Conservation (phyloP, 2,888 invertebrate genomes). For the Monopis laevigella region DNA sequence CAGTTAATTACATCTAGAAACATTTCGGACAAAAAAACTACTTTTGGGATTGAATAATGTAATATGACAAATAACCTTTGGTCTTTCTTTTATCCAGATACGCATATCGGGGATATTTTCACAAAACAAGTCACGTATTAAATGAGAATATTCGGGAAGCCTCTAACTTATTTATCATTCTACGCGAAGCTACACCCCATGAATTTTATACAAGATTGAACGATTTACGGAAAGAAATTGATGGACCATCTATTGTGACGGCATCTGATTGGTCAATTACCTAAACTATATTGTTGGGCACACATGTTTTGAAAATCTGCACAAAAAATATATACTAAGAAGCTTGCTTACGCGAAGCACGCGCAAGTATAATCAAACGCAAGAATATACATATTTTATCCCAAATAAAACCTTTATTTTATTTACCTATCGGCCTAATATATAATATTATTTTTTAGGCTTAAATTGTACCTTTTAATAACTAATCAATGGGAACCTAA, state of each 20-base stretch:
- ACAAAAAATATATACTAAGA: background rate
- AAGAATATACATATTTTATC: too few relatives aligned
- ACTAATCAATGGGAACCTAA: too few relatives aligned
- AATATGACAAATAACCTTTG: conserved; percentile 49
- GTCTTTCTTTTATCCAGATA: conserved; percentile 47
- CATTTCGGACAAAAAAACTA: too few relatives aligned
- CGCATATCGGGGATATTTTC: conserved; percentile 56
- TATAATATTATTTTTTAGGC: too few relatives aligned
- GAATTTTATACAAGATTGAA: conserved; percentile 68
- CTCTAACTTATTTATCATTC: conserved; percentile 66
- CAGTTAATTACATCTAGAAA: too few relatives aligned
- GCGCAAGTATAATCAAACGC: too few relatives aligned
- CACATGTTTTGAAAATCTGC: background rate
- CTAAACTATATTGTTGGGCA: conserved; percentile 7
- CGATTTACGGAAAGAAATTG: conserved; percentile 64
- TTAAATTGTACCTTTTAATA: too few relatives aligned
- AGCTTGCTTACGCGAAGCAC: too few relatives aligned
- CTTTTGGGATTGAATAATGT: conserved; percentile 31
- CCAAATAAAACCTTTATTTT: too few relatives aligned
- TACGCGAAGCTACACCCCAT: conserved; percentile 60
- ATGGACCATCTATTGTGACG: conserved; percentile 62
- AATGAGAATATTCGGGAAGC: conserved; percentile 66
- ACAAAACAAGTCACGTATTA: conserved; percentile 65
- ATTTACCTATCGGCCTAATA: too few relatives aligned
- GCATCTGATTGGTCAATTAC: conserved; percentile 46